Evolutionary conservation across 2,797 vertebrate genomes (phyloP).

Genomic region (Buceros bicornis): DNA sequence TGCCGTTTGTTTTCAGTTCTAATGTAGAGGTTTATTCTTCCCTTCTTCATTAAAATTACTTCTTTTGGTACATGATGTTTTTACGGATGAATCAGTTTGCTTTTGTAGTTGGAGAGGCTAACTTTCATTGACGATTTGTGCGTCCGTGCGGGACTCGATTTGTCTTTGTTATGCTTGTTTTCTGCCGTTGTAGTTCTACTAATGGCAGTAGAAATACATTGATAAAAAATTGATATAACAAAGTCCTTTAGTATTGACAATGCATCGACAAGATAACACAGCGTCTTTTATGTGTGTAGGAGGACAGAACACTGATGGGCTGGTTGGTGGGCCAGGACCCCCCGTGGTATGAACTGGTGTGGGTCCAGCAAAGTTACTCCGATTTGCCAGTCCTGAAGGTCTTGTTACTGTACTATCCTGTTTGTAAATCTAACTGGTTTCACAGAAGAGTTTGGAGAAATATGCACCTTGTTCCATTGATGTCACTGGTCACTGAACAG

Average conservation of each 20-base stretch:
- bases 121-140: not conserved
- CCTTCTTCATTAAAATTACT: slow-evolving; percentile 34
- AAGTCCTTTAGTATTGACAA: not conserved
- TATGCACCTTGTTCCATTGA: not conserved
- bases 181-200: slow-evolving; percentile 11
- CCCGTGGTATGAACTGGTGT: not conserved
- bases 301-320: not conserved
- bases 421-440: not conserved
- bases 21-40: slow-evolving; percentile 27
- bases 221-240: not conserved
- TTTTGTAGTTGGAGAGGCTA: slow-evolving; percentile 1
- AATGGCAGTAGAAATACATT: not conserved
- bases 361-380: not conserved
- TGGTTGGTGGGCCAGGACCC: not conserved
- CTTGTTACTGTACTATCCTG: not conserved
- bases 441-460: not conserved
- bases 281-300: not conserved
- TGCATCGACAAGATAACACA: not conserved
- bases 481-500: not conserved
- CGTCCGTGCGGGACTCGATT: slow-evolving; percentile 4
- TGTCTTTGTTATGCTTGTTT: slow-evolving; percentile 10
- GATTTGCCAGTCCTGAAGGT: not conserved
- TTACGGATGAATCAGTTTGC: not conserved
- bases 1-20: slow-evolving; percentile 20
- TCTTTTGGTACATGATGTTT: not conserved